Evolutionary conservation across 2,888 invertebrate species (phyloP).

Genomic region (Chloroclysta siterata): DNA sequence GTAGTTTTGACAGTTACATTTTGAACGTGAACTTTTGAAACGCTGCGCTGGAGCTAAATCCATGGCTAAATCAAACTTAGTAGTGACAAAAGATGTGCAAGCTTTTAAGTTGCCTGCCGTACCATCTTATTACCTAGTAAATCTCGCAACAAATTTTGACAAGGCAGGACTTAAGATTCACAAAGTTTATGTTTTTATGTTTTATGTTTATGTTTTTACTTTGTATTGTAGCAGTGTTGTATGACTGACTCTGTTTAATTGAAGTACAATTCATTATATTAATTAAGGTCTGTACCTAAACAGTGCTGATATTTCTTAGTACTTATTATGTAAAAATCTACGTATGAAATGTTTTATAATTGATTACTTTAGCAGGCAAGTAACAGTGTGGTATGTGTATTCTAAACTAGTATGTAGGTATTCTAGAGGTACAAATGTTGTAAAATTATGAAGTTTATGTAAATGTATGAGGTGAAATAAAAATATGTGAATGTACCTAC

Average conservation of each 20-base stretch:
- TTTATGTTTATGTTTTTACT: background rate
- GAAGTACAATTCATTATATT: constrained; percentile 26
- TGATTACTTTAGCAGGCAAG: background rate
- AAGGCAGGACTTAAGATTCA: background rate
- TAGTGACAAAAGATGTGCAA: too few relatives aligned
- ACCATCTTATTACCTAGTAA: too few relatives aligned
- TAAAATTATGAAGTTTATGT: constrained; percentile 7
- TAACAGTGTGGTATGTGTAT: constrained; percentile 1
- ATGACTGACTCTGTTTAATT: constrained; percentile 37
- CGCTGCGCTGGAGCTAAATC: too few relatives aligned
- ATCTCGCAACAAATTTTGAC: background rate
- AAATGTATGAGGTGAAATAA: background rate
- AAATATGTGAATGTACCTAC: background rate
- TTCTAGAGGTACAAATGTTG: background rate
- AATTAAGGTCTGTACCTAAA: background rate
- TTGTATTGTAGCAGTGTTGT: constrained; percentile 33
- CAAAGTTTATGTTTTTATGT: background rate
- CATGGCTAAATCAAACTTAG: too few relatives aligned
- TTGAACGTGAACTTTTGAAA: too few relatives aligned
- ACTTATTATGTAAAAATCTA: background rate
- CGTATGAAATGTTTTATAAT: background rate
- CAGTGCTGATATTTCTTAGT: constrained; percentile 6
- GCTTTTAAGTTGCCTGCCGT: too few relatives aligned
- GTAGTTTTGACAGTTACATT: too few relatives aligned
- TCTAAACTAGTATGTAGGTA: background rate